Conservation (phyloP, 2,113 vertebrate species). For the Numida meleagris region DNA sequence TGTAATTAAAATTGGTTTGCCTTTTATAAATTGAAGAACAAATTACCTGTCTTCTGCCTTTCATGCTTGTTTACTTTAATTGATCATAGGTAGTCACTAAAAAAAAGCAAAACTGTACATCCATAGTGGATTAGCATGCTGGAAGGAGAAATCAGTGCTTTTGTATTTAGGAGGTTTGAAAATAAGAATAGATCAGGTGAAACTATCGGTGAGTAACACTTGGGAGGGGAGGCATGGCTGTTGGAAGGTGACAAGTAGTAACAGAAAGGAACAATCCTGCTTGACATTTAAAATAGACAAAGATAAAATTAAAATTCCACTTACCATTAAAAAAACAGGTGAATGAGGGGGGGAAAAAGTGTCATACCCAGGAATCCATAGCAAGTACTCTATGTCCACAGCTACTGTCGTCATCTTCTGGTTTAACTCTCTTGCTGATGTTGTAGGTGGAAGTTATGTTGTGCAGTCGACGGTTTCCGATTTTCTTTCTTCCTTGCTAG, state of each 20-base stretch:
- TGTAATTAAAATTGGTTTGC: background rate
- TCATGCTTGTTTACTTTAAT: background rate
- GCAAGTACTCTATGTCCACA: accelerated
- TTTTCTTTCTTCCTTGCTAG: background rate
- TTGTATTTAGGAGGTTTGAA: background rate
- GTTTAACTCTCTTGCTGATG: background rate
- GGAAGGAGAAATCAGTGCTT: background rate
- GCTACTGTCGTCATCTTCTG: accelerated
- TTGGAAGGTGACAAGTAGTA: background rate
- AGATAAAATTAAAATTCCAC: background rate
- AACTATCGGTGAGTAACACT: background rate
- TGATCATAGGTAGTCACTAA: background rate
- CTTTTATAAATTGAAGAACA: background rate
- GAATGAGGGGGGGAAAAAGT: accelerated
- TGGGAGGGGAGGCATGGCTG: background rate
- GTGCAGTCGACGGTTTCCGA: background rate
- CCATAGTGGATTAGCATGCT: background rate
- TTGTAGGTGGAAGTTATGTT: background rate
- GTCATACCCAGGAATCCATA: too few relatives aligned
- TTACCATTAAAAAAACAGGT: background rate
- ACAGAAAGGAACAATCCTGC: background rate
- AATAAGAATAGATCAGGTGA: background rate
- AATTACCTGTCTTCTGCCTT: background rate
- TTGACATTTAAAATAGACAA: background rate
- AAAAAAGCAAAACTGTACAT: background rate